Percentiles rank a stretch among this genome's conserved stretches.
Evolutionary conservation across 2,113 vertebrate genomes (phyloP).

Genomic region (Fulmarus glacialis): DNA sequence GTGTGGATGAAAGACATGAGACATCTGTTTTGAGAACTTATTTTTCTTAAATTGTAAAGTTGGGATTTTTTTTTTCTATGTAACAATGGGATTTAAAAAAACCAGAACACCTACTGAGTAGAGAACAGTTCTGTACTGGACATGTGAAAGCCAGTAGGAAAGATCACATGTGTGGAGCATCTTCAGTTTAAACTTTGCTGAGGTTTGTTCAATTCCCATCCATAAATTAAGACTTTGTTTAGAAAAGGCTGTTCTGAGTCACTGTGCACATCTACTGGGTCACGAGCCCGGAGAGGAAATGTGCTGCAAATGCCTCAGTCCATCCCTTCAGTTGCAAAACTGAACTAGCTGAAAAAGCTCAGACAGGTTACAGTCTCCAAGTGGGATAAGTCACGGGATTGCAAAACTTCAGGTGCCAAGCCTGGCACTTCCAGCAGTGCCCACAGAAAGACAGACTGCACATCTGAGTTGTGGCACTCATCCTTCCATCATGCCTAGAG

Average conservation of each 20-base stretch:
- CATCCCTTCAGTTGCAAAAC: not conserved
- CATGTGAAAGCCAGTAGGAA: not conserved
- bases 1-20: not conserved
- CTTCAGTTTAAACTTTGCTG: not conserved
- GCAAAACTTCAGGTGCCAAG: not conserved
- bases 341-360: not conserved
- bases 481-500: not conserved
- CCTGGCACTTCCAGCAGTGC: not conserved
- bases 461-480: not conserved
- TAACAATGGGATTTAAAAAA: not conserved
- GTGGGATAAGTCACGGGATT: not conserved
- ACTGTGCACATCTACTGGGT: not conserved
- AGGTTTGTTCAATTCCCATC: not conserved
- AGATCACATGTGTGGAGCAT: accelerated
- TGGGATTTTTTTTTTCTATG: not conserved
- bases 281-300: not conserved
- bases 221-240: not conserved
- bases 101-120: not conserved
- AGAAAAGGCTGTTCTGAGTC: conserved; percentile 6
- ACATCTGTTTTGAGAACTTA: not conserved
- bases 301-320: not conserved
- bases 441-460: not conserved
- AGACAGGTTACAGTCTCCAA: not conserved
- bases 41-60: not conserved
- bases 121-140: not conserved